Evolutionary conservation across 2,113 vertebrate species (phyloP), one percentile per base, ranked within the genome.

Genomic region (Tyto alba): DNA sequence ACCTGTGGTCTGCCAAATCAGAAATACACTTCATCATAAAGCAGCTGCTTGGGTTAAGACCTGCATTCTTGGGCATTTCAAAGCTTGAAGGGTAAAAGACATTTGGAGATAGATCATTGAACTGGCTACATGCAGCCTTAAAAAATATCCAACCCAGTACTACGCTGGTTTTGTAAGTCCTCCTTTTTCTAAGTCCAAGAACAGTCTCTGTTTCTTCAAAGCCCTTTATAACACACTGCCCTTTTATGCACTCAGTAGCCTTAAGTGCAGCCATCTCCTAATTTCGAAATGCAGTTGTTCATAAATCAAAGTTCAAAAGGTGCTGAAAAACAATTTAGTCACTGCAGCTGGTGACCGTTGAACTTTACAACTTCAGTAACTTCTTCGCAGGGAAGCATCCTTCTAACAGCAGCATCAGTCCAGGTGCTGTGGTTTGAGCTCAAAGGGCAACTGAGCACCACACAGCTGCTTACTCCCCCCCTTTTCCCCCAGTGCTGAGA

Each of bases 261-360:
- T 50, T 21, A 90, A 60, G 43, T 57, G 56, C 64, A 71, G 78
- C 64, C 64, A 32, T 45, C 66, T 55, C 57, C 72, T 67, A 60
- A 16, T 86, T 86, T 73, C 2, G 0, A 96, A 88, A 94, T 9
- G 16, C 40, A 41, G 30, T 9, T 74, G 57, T 68, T 69, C 80
- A 57, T 48, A 94, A 92, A 91, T 7, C 76, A 89, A 57, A 96
- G 91, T 66, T 76, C 63, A 76, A 66, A 60, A 83, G 63, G 72
- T 68, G 45, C 83, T 83, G 66, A 56, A 72, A 53, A 94, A 73
- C 63, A 69, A 36, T 21, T 13, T 6, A 21, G 40, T 43, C 63
- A 21, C 62, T 47, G 67, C 69, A 83, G 79, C 74, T 68, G 67
- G 47, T 9, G 32, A 38, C 38, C 17, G 2, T 1, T 79, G 47